phyloP scores from a whole-genome alignment of 2,888 invertebrate species.

The Amitus sp. region DNA sequence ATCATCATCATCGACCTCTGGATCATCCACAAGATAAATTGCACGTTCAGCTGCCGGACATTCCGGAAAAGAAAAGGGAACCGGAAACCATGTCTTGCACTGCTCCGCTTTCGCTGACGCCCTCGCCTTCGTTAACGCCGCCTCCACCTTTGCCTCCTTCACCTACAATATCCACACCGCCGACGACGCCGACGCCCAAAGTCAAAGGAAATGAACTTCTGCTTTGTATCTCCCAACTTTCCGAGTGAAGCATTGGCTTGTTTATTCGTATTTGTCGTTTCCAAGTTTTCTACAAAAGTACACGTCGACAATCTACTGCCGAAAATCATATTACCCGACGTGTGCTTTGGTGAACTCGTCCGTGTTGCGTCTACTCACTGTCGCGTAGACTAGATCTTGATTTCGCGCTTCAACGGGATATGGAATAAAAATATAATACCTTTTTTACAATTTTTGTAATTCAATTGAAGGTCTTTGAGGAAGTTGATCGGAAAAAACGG shows the following conservation, averaged over 20 bases:
- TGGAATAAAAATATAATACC: conserved; percentile 7
- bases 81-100: conserved; percentile 36
- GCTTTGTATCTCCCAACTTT: conserved; percentile 58
- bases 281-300: conserved; percentile 33
- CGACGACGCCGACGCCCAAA: conserved; percentile 44
- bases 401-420: conserved; percentile 27
- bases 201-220: conserved; percentile 56
- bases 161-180: conserved; percentile 36
- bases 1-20: conserved; percentile 41
- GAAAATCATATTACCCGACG: conserved; percentile 30
- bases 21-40: conserved; percentile 47
- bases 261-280: conserved; percentile 14
- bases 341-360: conserved; percentile 26
- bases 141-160: conserved; percentile 39
- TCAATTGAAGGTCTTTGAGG: not conserved
- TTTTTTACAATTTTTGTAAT: not conserved
- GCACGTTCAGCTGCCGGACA: conserved; percentile 25
- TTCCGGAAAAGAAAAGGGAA: conserved; percentile 22
- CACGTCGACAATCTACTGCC: conserved; percentile 40
- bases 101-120: conserved; percentile 41
- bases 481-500: no score
- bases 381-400: conserved; percentile 33
- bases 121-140: conserved; percentile 51
- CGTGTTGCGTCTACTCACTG: conserved; percentile 28
- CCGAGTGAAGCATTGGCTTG: conserved; percentile 48